phyloP scores from a whole-genome alignment of 2,888 invertebrate species.

The Chrysotoxum bicinctum region DNA sequence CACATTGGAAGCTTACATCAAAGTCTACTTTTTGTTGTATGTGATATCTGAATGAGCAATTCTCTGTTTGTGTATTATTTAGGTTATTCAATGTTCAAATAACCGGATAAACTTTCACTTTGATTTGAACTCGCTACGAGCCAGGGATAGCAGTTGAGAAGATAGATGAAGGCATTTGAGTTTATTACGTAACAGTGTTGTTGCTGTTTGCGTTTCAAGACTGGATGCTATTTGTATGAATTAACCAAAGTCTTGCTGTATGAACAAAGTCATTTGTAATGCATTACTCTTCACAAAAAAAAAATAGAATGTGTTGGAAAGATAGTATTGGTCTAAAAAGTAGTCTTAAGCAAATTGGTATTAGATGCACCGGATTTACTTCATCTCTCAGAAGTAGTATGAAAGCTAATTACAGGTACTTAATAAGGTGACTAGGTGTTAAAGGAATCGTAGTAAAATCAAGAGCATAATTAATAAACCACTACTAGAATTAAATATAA shows the following conservation, averaged over 20 bases:
- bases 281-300: background rate
- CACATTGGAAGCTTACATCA: slow-evolving; percentile 3
- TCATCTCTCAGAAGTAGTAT: no score
- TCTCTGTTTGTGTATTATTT: slow-evolving; percentile 34
- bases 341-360: no score
- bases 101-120: slow-evolving; percentile 71
- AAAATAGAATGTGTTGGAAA: background rate
- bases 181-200: background rate
- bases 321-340: no score
- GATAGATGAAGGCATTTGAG: slow-evolving; percentile 4
- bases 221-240: background rate
- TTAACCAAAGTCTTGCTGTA: background rate
- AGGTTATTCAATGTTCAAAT: slow-evolving; percentile 60
- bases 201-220: background rate
- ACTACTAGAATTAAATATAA: no score
- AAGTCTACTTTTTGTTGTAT: slow-evolving; percentile 1
- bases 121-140: slow-evolving; percentile 7
- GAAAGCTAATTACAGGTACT: no score
- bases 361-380: no score
- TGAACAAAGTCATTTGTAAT: slow-evolving; percentile 19
- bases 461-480: no score
- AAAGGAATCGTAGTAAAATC: no score
- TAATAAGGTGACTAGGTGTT: no score
- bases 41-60: background rate
- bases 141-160: slow-evolving; percentile 14